Conservation (phyloP, 2,113 vertebrate genomes). For the Lonchura striata region DNA sequence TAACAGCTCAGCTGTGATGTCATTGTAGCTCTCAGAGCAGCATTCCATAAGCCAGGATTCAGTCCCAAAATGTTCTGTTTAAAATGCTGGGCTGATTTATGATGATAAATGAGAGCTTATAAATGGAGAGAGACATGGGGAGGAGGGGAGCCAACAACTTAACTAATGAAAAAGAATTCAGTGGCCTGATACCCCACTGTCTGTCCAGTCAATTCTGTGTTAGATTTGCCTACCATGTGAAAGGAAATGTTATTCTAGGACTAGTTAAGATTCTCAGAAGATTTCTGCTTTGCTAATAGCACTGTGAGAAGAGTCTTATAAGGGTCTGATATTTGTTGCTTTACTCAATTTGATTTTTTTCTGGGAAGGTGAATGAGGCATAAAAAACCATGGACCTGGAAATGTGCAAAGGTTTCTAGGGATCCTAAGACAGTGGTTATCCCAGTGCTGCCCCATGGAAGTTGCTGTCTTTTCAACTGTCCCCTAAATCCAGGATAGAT, state of each 20-base stretch:
- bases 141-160: not conserved
- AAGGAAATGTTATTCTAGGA: not conserved
- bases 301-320: not conserved
- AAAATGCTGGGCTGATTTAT: constrained; percentile 19
- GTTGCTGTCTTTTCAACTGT: not conserved
- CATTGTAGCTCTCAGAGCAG: not conserved
- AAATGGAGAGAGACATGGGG: not conserved
- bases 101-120: constrained; percentile 34
- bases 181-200: not conserved
- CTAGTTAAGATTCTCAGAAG: not conserved
- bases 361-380: not conserved
- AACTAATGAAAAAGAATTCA: not conserved
- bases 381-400: not conserved
- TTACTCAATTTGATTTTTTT: not conserved
- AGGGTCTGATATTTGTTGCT: not conserved
- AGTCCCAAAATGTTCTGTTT: not conserved
- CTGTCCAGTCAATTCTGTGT: not conserved
- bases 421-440: not conserved
- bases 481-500: not conserved
- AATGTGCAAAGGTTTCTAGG: not conserved
- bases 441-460: not conserved
- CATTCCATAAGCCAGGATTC: not conserved
- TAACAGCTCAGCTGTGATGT: constrained; percentile 13
- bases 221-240: not conserved
- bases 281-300: not conserved